A percentile compares a stretch with the other conserved stretches of the same genome.
These are phyloP conservation scores for Lontra canadensis DNA, from an alignment of 2,113 vertebrate species.

Conservation along the genomic window DNA sequence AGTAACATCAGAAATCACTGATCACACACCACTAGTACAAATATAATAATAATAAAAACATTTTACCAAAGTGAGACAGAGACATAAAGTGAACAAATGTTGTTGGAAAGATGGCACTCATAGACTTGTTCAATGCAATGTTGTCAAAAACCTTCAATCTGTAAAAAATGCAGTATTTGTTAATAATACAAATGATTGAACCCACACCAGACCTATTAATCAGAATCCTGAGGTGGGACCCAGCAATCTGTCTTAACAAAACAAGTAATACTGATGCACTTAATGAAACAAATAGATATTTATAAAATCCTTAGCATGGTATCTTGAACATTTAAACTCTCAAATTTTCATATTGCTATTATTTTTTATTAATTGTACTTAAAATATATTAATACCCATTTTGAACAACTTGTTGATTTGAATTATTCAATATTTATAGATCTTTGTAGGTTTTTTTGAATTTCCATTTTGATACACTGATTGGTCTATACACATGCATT, in stretches of 20 bases:
- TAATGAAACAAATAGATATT: not conserved
- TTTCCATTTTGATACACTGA: not conserved
- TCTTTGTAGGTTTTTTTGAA: not conserved
- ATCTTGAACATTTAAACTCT: not conserved
- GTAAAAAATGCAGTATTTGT: not conserved
- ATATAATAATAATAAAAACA: not conserved
- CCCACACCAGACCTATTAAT: not conserved
- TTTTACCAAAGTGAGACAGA: not conserved
- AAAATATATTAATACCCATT: not conserved
- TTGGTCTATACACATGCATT: not conserved
- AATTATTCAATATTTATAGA: not conserved
- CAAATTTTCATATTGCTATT: not conserved
- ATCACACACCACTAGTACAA: not conserved
- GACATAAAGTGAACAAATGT: not conserved
- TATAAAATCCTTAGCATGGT: not conserved
- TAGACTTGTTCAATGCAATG: not conserved
- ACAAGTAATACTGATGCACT: not conserved
- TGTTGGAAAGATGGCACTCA: not conserved
- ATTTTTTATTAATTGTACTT: not conserved
- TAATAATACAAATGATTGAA: not conserved
- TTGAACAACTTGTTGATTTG: not conserved
- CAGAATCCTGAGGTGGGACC: not conserved
- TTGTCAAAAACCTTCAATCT: not conserved
- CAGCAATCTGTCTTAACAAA: not conserved
- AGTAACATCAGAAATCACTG: not conserved